Percentiles rank a stretch among this genome's conserved stretches.
phyloP scores from a whole-genome alignment of 2,113 vertebrate genomes.

The Bungarus multicinctus region DNA sequence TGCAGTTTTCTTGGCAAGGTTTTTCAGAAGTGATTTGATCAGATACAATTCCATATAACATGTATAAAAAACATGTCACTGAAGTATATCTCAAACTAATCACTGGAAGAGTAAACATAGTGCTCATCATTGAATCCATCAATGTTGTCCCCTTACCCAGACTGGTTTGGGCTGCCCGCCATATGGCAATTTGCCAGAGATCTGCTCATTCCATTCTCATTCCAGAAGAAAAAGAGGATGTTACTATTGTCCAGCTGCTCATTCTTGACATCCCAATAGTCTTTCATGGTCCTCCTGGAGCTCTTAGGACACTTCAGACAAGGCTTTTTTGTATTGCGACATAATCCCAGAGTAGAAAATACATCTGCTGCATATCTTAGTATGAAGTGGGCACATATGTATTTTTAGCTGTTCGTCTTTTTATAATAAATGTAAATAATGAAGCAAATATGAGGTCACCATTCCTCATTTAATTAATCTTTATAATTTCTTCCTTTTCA shows the following conservation, averaged over 20 bases:
- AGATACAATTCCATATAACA: not conserved
- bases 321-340: not conserved
- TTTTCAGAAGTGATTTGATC: not conserved
- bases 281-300: not conserved
- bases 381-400: not conserved
- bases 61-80: not conserved
- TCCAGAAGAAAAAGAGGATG: constrained; percentile 8
- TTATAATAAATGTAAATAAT: not conserved
- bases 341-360: not conserved
- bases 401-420: not conserved
- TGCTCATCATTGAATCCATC: not conserved
- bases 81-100: not conserved
- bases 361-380: not conserved
- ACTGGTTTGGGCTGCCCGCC: not conserved
- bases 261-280: not conserved
- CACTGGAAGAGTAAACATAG: not conserved
- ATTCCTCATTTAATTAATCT: not conserved
- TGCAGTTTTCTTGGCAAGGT: not conserved
- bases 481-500: not conserved
- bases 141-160: not conserved
- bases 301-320: not conserved
- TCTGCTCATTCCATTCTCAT: constrained; percentile 15
- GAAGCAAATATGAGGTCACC: not conserved
- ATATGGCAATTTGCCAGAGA: constrained; percentile 9
- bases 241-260: not conserved